Evolutionary conservation across 2,113 vertebrate species (phyloP).

Genomic region (Orthonyx spaldingii): DNA sequence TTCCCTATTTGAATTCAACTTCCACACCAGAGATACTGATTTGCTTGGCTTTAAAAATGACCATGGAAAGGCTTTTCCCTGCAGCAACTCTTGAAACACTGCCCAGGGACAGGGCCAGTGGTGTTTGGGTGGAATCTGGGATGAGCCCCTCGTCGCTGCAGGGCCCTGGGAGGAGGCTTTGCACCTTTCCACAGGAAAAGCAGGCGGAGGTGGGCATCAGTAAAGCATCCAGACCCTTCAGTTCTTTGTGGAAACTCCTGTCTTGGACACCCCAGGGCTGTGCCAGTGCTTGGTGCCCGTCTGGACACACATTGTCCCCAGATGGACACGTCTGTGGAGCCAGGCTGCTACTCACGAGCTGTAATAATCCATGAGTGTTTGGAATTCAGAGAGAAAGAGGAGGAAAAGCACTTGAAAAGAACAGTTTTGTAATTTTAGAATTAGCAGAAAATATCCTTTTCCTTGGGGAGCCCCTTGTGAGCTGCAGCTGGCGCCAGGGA

Average conservation of each 20-base stretch:
- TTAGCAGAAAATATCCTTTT: not conserved
- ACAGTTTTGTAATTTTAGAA: not conserved
- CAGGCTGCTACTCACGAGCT: not conserved
- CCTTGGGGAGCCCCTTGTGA: not conserved
- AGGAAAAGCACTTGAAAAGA: not conserved
- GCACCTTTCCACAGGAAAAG: not conserved
- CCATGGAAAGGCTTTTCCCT: not conserved
- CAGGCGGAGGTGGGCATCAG: not conserved
- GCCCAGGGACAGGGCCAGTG: fast-evolving
- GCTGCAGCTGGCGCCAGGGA: not conserved
- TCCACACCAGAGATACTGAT: not conserved
- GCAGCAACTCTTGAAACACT: not conserved
- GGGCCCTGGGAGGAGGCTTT: fast-evolving
- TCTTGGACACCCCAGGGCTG: fast-evolving
- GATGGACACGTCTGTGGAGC: fast-evolving
- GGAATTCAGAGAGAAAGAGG: not conserved
- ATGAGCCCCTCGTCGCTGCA: not conserved
- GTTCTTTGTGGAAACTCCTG: not conserved
- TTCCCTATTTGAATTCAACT: not conserved
- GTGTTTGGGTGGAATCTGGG: not conserved
- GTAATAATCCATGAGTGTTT: fast-evolving
- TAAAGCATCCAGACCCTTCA: not conserved
- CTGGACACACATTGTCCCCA: fast-evolving
- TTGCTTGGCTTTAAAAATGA: not conserved
- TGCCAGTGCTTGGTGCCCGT: not conserved